Evolutionary conservation across 2,797 vertebrate genomes (phyloP), one percentile per base, ranked within the genome.

Genomic region (Gobio occitaniae): DNA sequence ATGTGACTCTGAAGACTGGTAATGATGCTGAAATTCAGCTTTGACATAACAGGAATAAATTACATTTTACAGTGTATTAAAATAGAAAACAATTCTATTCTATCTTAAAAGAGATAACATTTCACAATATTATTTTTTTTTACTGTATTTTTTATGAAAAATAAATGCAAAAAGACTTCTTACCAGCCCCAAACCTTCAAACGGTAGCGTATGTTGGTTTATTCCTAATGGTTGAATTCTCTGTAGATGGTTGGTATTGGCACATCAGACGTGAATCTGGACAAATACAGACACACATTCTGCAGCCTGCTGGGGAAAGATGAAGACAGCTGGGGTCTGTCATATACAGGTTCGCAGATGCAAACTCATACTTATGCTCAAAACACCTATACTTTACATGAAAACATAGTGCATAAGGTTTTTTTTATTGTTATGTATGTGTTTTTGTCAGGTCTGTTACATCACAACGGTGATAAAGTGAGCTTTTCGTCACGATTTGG

Each of bases 301-400:
- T 99, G 98, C 94, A 99, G 98, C 91, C 94, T 99, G 77, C 86
- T 99, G 74, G 98, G 98, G 80, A 97, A 98, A 91, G 98, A 99
- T 0, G 95, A 96, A 86, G 97, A 99, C 91, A 99, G 98, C 93
- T 99, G 98, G 98, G 98, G 98, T 3, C 96, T 99, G 52, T 99
- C 98, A 7, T 99, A 99, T 91, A 99, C 98, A 56, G 98, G 98
- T 63, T 19, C 4, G 13, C 6, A 65, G 21, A 72, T 2, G 13
- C 6, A 65, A 29, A 72, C 25, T 47, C 70, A 59, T 72, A 19
- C 36, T 25, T 52, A 0, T 11, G 12, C 47, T 44, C 11, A 80
- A 83, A 44, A 29, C 48, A 29, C 16, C n/a, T 47, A 56, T 12
- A 29, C 38, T 56, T 32, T 15, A 52, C 29, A 38, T n/a, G 13